A percentile compares a stretch with the other conserved stretches of the same genome.
These are phyloP conservation scores for Melanophora roralis DNA, from an alignment of 2,888 invertebrate genomes.

Conservation along the genomic window DNA sequence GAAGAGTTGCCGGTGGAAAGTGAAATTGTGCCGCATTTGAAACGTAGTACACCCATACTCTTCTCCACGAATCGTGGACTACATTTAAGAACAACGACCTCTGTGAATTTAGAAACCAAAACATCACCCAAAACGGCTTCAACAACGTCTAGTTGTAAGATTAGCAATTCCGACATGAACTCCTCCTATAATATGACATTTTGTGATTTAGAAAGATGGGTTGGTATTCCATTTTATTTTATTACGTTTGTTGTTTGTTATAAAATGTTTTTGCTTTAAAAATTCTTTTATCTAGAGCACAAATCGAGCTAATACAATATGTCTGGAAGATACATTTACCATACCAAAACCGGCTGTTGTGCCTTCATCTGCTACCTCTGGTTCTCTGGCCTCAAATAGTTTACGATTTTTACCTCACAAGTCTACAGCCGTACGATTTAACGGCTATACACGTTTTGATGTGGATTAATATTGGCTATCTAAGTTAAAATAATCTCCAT, in stretches of 20 bases:
- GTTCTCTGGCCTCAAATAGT: constrained; percentile 41
- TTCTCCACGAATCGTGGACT: constrained; percentile 75
- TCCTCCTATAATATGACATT: constrained; percentile 67
- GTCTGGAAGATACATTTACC: constrained; percentile 70
- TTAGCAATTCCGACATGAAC: neutral
- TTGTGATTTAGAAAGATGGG: constrained; percentile 72
- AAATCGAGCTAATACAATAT: constrained; percentile 71
- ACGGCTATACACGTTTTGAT: constrained; percentile 52
- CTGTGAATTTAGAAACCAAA: constrained; percentile 21
- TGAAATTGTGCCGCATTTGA: constrained; percentile 30
- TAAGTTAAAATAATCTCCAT: neutral
- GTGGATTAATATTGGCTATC: constrained; percentile 30
- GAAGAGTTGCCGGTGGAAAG: neutral
- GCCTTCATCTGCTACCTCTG: constrained; percentile 20
- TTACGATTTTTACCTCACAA: constrained; percentile 42
- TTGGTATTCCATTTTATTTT: constrained; percentile 52
- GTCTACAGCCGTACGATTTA: constrained; percentile 40
- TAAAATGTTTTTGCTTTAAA: neutral
- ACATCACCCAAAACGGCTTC: neutral
- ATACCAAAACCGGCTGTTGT: constrained; percentile 52
- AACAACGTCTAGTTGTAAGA: neutral
- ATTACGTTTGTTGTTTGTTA: neutral
- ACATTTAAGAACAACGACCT: constrained; percentile 67
- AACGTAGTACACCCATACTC: constrained; percentile 71
- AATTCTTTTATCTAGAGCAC: constrained; percentile 68